Conservation (phyloP, 2,113 vertebrate genomes). For the Aptenodytes patagonicus region DNA sequence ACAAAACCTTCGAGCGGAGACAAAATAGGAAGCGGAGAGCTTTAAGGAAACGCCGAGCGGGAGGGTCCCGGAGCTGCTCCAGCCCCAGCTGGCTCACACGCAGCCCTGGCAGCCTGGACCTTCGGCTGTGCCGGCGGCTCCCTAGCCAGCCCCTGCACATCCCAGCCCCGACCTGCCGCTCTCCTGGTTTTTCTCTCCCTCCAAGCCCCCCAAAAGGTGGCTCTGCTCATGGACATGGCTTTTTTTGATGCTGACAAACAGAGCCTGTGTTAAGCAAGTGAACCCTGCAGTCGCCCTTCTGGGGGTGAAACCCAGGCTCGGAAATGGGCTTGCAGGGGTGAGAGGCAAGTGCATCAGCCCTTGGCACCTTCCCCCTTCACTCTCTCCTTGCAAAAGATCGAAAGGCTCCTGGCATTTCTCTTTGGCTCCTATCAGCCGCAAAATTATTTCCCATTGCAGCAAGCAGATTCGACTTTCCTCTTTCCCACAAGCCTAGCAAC, state of each 20-base stretch:
- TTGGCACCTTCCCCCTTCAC: not conserved
- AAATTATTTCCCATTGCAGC: not conserved
- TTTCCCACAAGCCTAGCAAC: not conserved
- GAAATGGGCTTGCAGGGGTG: rapidly evolving
- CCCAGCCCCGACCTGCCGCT: not conserved
- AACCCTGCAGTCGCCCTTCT: not conserved
- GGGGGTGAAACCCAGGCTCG: not conserved
- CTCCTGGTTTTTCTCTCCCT: not conserved
- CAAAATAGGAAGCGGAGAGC: not conserved
- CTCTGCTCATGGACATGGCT: rapidly evolving
- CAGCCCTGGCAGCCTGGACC: not conserved
- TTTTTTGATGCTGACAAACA: not conserved
- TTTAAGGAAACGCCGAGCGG: not conserved
- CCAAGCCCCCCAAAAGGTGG: not conserved
- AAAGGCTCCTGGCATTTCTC: not conserved
- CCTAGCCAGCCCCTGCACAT: rapidly evolving
- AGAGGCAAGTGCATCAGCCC: not conserved
- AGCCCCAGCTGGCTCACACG: rapidly evolving
- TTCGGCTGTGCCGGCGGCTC: rapidly evolving
- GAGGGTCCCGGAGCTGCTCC: not conserved
- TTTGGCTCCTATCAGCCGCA: not conserved
- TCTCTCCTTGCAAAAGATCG: not conserved
- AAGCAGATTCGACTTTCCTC: not conserved
- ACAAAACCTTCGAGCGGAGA: not conserved
- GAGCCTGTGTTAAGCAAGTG: not conserved